Evolutionary conservation across 92 coral and sea anemone genomes (phyloP).

Genomic region (Meandrina meandrites): DNA sequence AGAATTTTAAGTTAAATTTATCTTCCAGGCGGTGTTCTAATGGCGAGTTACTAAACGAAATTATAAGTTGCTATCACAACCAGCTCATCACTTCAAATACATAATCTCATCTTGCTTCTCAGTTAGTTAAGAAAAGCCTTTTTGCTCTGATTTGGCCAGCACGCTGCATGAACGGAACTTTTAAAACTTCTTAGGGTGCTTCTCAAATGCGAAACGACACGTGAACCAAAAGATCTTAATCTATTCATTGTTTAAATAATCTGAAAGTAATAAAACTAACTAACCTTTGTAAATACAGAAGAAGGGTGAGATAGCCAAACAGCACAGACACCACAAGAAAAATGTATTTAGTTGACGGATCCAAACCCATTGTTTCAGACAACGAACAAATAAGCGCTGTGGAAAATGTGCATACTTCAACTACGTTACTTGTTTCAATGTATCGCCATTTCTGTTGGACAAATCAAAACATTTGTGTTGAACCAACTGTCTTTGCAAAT

Average conservation of each 20-base stretch:
- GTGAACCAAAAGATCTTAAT: not conserved
- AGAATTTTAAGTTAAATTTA: not conserved
- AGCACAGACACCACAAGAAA: slow-evolving; percentile 55
- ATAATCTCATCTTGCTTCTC: too few species aligned
- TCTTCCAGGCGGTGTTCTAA: not conserved
- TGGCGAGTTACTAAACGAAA: too few species aligned
- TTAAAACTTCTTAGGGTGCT: too few species aligned
- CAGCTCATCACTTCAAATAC: too few species aligned
- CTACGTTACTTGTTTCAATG: slow-evolving; percentile 73
- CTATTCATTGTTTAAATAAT: too few species aligned
- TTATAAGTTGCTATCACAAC: too few species aligned
- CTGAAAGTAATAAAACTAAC: not conserved
- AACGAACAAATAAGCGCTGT: slow-evolving; percentile 52
- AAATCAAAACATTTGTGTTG: not conserved
- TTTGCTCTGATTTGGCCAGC: too few species aligned
- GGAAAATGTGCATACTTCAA: slow-evolving; percentile 65
- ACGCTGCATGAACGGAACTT: too few species aligned
- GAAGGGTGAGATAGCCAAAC: slow-evolving; percentile 64
- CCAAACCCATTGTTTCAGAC: not conserved
- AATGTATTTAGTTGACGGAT: not conserved
- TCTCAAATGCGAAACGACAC: too few species aligned
- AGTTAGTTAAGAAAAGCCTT: too few species aligned
- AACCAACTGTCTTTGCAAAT: too few species aligned
- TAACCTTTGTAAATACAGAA: slow-evolving; percentile 70
- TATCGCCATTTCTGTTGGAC: slow-evolving; percentile 59